Percentiles rank a stretch among this genome's conserved stretches.
These are phyloP conservation scores for Acanthacorydalis orientalis DNA, from an alignment of 2,888 invertebrate species.

Conservation along the genomic window DNA sequence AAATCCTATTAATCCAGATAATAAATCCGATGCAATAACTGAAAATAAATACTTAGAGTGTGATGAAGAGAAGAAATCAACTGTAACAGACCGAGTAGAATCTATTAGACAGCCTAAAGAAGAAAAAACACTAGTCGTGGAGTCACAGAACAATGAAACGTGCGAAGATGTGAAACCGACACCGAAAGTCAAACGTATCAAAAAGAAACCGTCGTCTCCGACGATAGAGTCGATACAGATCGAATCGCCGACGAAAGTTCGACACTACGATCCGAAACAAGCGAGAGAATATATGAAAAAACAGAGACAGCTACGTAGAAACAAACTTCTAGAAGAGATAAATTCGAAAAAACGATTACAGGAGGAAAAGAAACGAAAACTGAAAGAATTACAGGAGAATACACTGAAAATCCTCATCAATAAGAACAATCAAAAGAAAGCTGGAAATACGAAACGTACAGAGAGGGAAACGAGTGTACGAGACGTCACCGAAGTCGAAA, in stretches of 20 bases:
- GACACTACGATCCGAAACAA: constrained; percentile 30
- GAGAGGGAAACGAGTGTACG: no score
- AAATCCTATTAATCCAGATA: constrained; percentile 5
- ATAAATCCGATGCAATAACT: neutral
- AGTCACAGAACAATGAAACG: neutral
- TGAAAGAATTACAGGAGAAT: constrained; percentile 27
- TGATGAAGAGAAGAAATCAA: no score
- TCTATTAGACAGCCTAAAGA: no score
- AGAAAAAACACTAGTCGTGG: neutral
- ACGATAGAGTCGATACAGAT: neutral
- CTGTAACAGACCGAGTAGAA: no score
- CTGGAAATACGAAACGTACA: no score
- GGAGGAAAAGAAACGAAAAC: constrained; percentile 27
- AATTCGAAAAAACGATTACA: constrained; percentile 16
- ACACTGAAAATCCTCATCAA: constrained; percentile 26
- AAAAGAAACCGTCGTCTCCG: neutral
- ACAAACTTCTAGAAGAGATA: constrained; percentile 21
- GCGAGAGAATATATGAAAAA: constrained; percentile 36
- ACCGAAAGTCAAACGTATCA: neutral
- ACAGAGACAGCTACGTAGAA: constrained; percentile 31
- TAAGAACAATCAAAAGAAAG: constrained; percentile 15
- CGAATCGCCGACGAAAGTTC: constrained; percentile 13
- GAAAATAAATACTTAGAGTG: no score
- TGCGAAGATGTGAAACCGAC: neutral
- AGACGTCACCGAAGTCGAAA: no score